These are phyloP conservation scores for Strongylocentrotus purpuratus DNA, from an alignment of 35 echinoderm and acorn worm genomes.

Conservation along the genomic window DNA sequence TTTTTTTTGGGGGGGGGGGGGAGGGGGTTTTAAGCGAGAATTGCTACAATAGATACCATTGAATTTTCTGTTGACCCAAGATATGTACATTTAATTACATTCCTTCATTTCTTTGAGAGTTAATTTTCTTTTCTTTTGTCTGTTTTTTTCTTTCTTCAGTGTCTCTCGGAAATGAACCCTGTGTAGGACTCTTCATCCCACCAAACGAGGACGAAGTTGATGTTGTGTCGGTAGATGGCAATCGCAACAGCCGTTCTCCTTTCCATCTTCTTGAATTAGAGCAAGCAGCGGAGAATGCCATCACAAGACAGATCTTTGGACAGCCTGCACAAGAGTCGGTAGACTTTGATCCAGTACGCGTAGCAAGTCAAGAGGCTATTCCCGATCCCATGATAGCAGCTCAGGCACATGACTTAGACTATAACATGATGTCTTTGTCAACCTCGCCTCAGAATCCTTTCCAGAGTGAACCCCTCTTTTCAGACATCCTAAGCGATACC, in stretches of 20 bases:
- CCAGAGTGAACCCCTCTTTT: constrained; percentile 15
- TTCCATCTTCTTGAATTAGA: constrained; percentile 54
- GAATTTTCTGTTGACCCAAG: too few species aligned
- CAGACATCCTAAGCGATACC: constrained; percentile 24
- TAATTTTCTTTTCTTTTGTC: too few species aligned
- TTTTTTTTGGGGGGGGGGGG: too few species aligned
- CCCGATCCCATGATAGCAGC: constrained; percentile 5
- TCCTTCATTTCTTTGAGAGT: too few species aligned
- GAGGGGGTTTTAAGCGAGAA: too few species aligned
- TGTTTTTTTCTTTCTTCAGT: constrained; percentile 1
- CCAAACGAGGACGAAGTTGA: constrained; percentile 60
- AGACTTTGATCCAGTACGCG: constrained; percentile 1
- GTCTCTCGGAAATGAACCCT: constrained; percentile 28
- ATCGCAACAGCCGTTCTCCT: neutral
- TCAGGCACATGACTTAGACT: constrained; percentile 33
- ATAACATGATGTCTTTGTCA: constrained; percentile 50
- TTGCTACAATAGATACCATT: too few species aligned
- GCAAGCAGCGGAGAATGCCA: constrained; percentile 63
- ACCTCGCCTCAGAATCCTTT: constrained; percentile 36
- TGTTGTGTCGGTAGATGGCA: constrained; percentile 53
- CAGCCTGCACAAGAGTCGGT: neutral
- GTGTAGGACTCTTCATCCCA: constrained; percentile 34
- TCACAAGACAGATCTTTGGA: constrained; percentile 44
- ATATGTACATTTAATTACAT: too few species aligned
- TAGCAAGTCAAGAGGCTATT: neutral